Percentiles rank a stretch among this genome's conserved stretches.
These are phyloP conservation scores for Aradophagus sp. DNA, from an alignment of 1,140 invertebrate genomes.

Conservation along the genomic window DNA sequence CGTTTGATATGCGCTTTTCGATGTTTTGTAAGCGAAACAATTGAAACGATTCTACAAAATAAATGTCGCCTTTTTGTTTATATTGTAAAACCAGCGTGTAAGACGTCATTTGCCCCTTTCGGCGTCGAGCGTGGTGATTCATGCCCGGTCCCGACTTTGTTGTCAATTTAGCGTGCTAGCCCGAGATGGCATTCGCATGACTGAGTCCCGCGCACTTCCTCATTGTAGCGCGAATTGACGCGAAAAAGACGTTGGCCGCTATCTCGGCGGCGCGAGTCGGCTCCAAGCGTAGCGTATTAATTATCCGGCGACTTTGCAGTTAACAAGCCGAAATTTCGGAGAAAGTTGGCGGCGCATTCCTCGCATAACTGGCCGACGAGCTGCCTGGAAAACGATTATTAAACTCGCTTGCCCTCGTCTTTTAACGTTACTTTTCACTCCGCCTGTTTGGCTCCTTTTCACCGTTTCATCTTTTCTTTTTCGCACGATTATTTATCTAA, in stretches of 20 bases:
- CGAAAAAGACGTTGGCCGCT: slow-evolving; percentile 23
- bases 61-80: slow-evolving; percentile 57
- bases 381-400: slow-evolving; percentile 9
- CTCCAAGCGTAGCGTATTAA: slow-evolving; percentile 44
- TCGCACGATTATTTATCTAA: too few relatives aligned
- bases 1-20: slow-evolving; percentile 52
- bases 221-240: slow-evolving; percentile 37
- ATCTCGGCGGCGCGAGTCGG: too few relatives aligned
- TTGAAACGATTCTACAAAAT: slow-evolving; percentile 30
- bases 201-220: slow-evolving; percentile 35
- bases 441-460: not conserved
- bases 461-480: slow-evolving; percentile 1
- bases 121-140: slow-evolving; percentile 15
- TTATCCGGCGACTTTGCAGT: slow-evolving; percentile 31
- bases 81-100: slow-evolving; percentile 3
- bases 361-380: slow-evolving; percentile 13
- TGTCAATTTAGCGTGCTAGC: slow-evolving; percentile 25
- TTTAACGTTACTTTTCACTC: not conserved
- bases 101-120: not conserved
- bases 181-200: slow-evolving; percentile 34
- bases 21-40: slow-evolving; percentile 52
- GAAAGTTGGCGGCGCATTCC: slow-evolving; percentile 35
- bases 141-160: not conserved
- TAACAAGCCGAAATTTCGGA: slow-evolving; percentile 40
- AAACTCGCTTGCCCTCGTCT: slow-evolving; percentile 4